These are phyloP conservation scores for Lagopus muta DNA, from an alignment of 2,113 vertebrate species.

Conservation along the genomic window DNA sequence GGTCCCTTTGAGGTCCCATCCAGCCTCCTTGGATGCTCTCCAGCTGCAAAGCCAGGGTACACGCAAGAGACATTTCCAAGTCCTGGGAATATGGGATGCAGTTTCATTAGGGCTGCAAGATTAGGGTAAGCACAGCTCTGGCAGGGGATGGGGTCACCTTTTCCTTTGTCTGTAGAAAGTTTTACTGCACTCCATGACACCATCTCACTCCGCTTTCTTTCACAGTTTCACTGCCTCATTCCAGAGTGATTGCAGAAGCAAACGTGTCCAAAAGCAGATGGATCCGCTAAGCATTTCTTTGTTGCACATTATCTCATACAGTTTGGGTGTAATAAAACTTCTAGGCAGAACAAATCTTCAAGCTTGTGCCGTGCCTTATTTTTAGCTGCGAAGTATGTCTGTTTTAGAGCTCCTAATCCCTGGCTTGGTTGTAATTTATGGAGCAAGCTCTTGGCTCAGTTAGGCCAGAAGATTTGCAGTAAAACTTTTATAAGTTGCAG, in stretches of 20 bases:
- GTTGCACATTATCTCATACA: constrained; percentile 69
- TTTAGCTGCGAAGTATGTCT: constrained; percentile 64
- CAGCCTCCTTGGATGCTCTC: not conserved
- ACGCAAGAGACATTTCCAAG: not conserved
- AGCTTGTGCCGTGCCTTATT: constrained; percentile 63
- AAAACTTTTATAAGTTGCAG: constrained; percentile 66
- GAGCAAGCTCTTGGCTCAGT: constrained; percentile 36
- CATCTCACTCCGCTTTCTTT: not conserved
- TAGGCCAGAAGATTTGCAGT: constrained; percentile 60
- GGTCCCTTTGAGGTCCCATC: not conserved
- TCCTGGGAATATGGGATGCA: not conserved
- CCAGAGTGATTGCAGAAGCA: constrained; percentile 14
- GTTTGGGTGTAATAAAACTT: constrained; percentile 73
- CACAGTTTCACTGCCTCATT: not conserved
- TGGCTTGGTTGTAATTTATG: constrained; percentile 69
- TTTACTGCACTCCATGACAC: not conserved
- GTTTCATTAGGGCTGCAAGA: not conserved
- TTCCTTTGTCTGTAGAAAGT: constrained; percentile 13
- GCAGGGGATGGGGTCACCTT: fast-evolving
- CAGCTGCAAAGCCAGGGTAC: not conserved
- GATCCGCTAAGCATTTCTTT: constrained; percentile 43
- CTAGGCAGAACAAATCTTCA: constrained; percentile 70
- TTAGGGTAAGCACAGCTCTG: not conserved
- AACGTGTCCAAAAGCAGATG: constrained; percentile 66
- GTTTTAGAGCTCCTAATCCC: constrained; percentile 73